phyloP scores from a whole-genome alignment of 1,140 invertebrate species.

The Drosophila tristis region DNA sequence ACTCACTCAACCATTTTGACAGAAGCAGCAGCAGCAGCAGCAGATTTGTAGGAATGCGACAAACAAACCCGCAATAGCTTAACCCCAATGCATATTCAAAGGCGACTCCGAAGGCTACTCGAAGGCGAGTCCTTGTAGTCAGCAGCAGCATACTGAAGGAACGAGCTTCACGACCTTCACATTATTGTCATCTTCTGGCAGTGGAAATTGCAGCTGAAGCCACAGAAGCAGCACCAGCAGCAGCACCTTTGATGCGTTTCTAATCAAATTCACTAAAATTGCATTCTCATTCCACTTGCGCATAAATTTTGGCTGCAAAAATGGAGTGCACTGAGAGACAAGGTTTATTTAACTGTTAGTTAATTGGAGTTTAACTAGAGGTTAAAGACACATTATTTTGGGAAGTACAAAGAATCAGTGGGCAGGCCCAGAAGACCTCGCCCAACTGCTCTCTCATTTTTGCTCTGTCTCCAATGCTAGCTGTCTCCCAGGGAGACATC shows the following conservation, averaged over 20 bases:
- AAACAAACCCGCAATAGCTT: neutral
- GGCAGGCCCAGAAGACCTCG: too few relatives aligned
- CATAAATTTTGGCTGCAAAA: slow-evolving; percentile 44
- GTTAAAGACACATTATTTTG: too few relatives aligned
- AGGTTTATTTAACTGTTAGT: too few relatives aligned
- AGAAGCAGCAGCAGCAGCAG: too few relatives aligned
- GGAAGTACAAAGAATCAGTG: too few relatives aligned
- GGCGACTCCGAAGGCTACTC: neutral
- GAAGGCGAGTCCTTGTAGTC: neutral
- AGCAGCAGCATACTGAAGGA: neutral
- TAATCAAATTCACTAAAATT: slow-evolving; percentile 54
- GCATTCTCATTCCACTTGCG: slow-evolving; percentile 46
- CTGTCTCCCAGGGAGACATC: too few relatives aligned
- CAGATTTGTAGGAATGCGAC: too few relatives aligned
- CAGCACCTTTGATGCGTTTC: slow-evolving; percentile 43
- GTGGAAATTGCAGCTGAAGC: slow-evolving; percentile 23
- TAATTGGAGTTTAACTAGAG: too few relatives aligned
- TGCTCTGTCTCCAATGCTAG: too few relatives aligned
- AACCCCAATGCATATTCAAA: slow-evolving; percentile 5
- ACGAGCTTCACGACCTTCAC: slow-evolving; percentile 30
- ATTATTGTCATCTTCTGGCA: slow-evolving; percentile 6
- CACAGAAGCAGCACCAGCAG: neutral
- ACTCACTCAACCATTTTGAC: too few relatives aligned
- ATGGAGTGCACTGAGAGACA: slow-evolving; percentile 9
- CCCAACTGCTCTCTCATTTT: too few relatives aligned